Evolutionary conservation across 2,797 vertebrate genomes (phyloP), one percentile per base, ranked within the genome.

Genomic region (Orientallactaga sibirica): DNA sequence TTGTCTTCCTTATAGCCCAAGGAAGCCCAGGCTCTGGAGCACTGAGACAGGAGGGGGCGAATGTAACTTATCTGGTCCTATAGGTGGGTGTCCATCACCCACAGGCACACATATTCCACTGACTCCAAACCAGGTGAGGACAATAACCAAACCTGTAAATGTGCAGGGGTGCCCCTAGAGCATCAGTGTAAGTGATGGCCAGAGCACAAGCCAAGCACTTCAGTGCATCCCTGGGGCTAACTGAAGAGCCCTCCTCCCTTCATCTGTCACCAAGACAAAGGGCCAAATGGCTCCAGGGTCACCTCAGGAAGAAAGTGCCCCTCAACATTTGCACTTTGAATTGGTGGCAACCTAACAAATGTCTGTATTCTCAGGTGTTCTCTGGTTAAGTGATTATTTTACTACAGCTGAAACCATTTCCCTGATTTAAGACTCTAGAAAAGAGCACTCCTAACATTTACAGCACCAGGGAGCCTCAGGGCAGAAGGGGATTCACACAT

Each of bases 281-380:
- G 33, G 4, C 75, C 94, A 77, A 91, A 76, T 55, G 94, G 89
- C 37, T 61, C 66, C 25, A n/a, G 24, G 67, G 82, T 70, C 74
- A 64, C 33, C 71, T 64, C 73, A 16, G 52, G n/a, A 55, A 87
- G 20, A 71, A 74, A 58, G 80, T 29, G 66, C 55, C 73, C 15
- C 20, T 55, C 1, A 10, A 82, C 68, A 55, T 62, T 0, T 76
- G 81, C 78, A 75, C 83, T 86, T 16, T 48, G 61, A 79, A 85
- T 29, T 75, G 62, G 48, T 55, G 24, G 84, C 3, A 14, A 62
- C 29, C 25, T 85, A 70, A 95, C 19, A 86, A 88, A 97, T 48
- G 81, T 67, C 82, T 74, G 91, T 86, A 75, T 85, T 29, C 95
- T 90, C 92, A 85, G 95, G 81, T 90, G 95, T 37, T 92, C 95